Evolutionary conservation across 2,113 vertebrate genomes (phyloP).

Genomic region (Pituophis catenifer): DNA sequence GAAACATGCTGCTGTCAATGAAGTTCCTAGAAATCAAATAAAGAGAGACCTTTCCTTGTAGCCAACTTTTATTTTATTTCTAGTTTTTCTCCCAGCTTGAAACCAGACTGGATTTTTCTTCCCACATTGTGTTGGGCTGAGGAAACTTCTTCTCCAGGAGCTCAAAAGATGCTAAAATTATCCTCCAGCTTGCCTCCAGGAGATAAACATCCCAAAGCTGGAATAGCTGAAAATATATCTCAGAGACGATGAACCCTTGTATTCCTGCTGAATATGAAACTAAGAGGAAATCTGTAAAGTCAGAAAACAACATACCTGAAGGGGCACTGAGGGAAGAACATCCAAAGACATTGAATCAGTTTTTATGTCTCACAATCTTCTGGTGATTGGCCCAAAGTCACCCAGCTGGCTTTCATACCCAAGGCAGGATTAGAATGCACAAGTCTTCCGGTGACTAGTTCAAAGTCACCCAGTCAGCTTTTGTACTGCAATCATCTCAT

Average conservation of each 20-base stretch:
- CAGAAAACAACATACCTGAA: neutral
- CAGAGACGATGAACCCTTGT: neutral
- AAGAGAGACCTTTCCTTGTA: too few relatives aligned
- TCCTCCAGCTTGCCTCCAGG: neutral
- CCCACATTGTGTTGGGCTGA: neutral
- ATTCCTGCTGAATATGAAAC: conserved; percentile 1
- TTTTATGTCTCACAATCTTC: neutral
- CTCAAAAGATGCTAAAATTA: neutral
- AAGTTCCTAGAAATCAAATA: too few relatives aligned
- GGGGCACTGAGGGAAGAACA: too few relatives aligned
- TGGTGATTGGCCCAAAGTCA: neutral
- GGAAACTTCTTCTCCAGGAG: neutral
- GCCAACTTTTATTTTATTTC: too few relatives aligned
- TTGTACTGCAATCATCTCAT: neutral
- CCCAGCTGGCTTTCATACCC: neutral
- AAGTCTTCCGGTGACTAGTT: neutral
- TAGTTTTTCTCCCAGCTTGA: too few relatives aligned
- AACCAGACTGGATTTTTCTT: too few relatives aligned
- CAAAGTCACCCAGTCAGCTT: neutral
- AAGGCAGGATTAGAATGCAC: neutral
- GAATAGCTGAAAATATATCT: neutral
- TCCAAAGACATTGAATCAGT: neutral
- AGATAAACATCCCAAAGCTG: neutral
- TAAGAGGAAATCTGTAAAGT: neutral
- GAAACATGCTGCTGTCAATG: too few relatives aligned